A percentile compares a stretch with the other conserved stretches of the same genome.
These are phyloP conservation scores for Hydriomena furcata DNA, from an alignment of 2,888 invertebrate genomes.

Conservation along the genomic window DNA sequence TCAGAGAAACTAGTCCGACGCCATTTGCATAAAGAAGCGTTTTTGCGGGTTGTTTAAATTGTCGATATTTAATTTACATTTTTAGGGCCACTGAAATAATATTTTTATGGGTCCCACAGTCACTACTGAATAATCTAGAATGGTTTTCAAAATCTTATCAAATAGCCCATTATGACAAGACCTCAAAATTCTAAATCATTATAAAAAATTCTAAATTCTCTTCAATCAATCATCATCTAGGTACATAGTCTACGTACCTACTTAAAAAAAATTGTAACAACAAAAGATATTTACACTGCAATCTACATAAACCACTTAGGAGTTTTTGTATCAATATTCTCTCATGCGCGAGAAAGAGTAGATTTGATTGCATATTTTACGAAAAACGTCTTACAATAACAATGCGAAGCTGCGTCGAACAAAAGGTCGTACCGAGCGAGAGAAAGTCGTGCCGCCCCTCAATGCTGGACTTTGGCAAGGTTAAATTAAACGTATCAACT, in stretches of 20 bases:
- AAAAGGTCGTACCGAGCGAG: slow-evolving; percentile 41
- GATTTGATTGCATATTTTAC: slow-evolving; percentile 37
- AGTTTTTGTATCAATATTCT: slow-evolving; percentile 23
- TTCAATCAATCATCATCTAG: too few relatives aligned
- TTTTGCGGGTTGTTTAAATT: too few relatives aligned
- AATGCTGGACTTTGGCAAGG: slow-evolving; percentile 30
- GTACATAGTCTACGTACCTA: too few relatives aligned
- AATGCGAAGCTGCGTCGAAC: slow-evolving; percentile 39
- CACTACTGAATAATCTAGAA: too few relatives aligned
- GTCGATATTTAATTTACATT: too few relatives aligned
- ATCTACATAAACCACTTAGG: slow-evolving; percentile 19
- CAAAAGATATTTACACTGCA: slow-evolving; percentile 3
- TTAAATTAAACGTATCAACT: slow-evolving; percentile 5
- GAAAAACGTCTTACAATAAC: slow-evolving; percentile 41
- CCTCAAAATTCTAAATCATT: background rate
- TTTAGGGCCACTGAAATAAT: too few relatives aligned
- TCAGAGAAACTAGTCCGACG: too few relatives aligned
- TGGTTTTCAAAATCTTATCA: too few relatives aligned
- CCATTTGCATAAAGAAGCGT: too few relatives aligned
- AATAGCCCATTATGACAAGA: background rate
- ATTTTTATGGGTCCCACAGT: too few relatives aligned
- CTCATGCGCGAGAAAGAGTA: slow-evolving; percentile 28
- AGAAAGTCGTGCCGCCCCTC: slow-evolving; percentile 35
- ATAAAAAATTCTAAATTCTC: too few relatives aligned
- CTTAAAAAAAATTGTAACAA: background rate